Percentiles rank a stretch among this genome's conserved stretches.
phyloP scores from a whole-genome alignment of 1,140 invertebrate genomes.

The Littorina saxatilis region DNA sequence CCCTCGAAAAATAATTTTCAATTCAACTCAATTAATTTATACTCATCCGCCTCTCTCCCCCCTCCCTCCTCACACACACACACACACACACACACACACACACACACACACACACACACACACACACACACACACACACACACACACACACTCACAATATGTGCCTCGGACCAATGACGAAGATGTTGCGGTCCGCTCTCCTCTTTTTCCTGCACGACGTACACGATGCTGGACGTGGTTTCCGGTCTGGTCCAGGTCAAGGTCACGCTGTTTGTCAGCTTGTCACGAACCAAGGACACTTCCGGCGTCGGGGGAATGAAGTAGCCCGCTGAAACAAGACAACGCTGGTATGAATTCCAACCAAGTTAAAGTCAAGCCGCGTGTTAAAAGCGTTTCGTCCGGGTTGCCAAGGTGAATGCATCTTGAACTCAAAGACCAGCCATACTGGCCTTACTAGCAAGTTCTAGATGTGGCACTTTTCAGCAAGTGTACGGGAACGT shows the following conservation, averaged over 20 bases:
- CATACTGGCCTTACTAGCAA: too few species aligned
- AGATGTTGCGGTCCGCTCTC: not conserved
- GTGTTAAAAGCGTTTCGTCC: too few species aligned
- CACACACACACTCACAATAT: slow-evolving; percentile 11
- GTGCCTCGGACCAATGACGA: not conserved
- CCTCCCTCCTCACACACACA: too few species aligned
- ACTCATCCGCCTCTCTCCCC: too few species aligned
- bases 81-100: not conserved
- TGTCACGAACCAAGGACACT: slow-evolving; percentile 7
- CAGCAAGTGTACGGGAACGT: too few species aligned
- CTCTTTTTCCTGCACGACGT: slow-evolving; percentile 19
- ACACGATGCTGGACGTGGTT: not conserved
- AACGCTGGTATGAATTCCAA: not conserved
- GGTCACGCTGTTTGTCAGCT: not conserved
- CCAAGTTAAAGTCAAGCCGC: too few species aligned
- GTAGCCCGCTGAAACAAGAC: not conserved
- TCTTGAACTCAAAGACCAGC: too few species aligned
- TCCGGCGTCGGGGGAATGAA: slow-evolving; percentile 9
- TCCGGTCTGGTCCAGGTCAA: not conserved
- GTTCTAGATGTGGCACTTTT: too few species aligned
- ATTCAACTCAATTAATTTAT: too few species aligned
- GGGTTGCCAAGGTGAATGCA: too few species aligned
- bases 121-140: not conserved
- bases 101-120: not conserved
- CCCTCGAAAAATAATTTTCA: too few species aligned